Percentiles rank a stretch among this genome's conserved stretches.
Conservation (phyloP, 2,888 invertebrate genomes). For the Eugnorisma glareosa region DNA sequence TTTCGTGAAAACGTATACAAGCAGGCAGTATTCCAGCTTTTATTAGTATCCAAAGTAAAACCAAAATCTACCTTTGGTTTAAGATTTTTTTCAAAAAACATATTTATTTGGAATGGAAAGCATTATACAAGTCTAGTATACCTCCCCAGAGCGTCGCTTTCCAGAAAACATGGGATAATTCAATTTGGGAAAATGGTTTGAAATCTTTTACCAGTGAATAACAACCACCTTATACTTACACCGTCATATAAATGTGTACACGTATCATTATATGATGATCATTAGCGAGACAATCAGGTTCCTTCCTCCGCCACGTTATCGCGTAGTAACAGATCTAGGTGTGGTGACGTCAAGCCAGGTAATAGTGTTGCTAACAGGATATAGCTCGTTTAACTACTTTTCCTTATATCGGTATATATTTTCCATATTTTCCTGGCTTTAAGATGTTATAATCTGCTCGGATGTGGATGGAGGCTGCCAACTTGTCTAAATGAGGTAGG, state of each 20-base stretch:
- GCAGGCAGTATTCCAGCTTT: not conserved
- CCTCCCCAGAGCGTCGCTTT: not conserved
- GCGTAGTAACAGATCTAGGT: constrained; percentile 49
- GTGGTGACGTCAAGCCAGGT: constrained; percentile 18
- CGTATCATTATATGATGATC: constrained; percentile 33
- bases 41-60: not conserved
- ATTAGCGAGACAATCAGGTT: constrained; percentile 23
- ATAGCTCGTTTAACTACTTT: constrained; percentile 1
- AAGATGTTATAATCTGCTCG: not conserved
- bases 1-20: not conserved
- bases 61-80: not conserved
- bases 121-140: too few relatives aligned
- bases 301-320: constrained; percentile 23
- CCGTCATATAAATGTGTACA: not conserved
- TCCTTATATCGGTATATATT: not conserved
- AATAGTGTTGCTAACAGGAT: constrained; percentile 6
- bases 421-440: not conserved
- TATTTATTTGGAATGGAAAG: not conserved
- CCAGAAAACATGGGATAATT: not conserved
- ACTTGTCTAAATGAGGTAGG: not conserved
- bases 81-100: too few relatives aligned
- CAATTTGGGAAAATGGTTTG: not conserved
- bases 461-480: constrained; percentile 19
- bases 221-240: not conserved
- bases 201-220: not conserved